Percentiles rank a stretch among this genome's conserved stretches.
These are phyloP conservation scores for Ceyx melanurus DNA, from an alignment of 2,113 vertebrate species.

Conservation along the genomic window DNA sequence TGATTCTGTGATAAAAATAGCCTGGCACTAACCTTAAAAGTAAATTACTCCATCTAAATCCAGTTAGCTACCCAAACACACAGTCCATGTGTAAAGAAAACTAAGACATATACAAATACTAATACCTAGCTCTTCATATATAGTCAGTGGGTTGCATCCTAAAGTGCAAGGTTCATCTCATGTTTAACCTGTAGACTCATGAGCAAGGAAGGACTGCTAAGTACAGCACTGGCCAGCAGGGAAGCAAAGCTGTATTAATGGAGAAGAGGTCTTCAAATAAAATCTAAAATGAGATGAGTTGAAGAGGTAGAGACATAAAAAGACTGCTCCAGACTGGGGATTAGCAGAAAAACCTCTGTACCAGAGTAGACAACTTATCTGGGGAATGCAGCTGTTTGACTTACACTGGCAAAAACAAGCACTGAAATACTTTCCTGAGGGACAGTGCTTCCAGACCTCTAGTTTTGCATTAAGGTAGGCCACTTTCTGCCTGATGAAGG, in stretches of 20 bases:
- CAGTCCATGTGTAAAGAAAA: background rate
- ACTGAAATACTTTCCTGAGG: background rate
- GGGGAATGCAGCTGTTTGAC: conserved; percentile 27
- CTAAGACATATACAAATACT: no score
- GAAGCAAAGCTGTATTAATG: background rate
- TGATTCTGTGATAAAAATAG: background rate
- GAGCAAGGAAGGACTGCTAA: background rate
- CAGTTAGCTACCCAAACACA: background rate
- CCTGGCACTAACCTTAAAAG: background rate
- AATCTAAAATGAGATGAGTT: conserved; percentile 2
- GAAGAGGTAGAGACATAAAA: background rate
- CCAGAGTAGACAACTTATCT: conserved; percentile 13
- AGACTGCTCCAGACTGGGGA: background rate
- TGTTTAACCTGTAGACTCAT: background rate
- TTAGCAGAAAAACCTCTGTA: background rate
- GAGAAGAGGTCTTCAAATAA: conserved; percentile 8
- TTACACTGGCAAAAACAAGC: background rate
- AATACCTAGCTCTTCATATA: background rate
- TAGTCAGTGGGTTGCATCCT: background rate
- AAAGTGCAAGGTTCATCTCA: background rate
- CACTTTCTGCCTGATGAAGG: background rate
- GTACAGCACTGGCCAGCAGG: background rate
- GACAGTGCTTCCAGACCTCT: background rate
- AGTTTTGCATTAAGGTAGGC: background rate
- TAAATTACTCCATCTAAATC: background rate